Base-by-base conservation (phyloP, 2,113 vertebrate species). In the Oncorhynchus tshawytscha region DNA sequence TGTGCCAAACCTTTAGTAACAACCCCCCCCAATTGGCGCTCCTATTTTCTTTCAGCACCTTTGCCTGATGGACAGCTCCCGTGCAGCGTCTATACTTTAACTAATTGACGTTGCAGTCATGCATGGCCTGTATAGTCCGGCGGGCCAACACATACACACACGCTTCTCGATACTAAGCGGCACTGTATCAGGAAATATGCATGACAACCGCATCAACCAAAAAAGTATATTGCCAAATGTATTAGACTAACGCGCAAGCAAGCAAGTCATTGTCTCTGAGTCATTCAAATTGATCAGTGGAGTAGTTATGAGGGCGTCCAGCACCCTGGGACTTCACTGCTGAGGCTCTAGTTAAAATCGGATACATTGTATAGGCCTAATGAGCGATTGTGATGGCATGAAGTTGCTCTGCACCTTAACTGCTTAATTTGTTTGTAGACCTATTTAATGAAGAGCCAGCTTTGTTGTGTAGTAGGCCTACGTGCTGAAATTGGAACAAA, bases 1-100 rank as follows among this genome's bases (percentile, higher is more conserved):
- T 22, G 5, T 62, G 59, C 59, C n/a, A 62, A 62, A 22, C 60
- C 6, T 64, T 64, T n/a, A 7, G 60, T 64, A 5, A 24, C 4
- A 4, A 4, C 4, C 3, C 1, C 2, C n/a, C 1, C 59, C 16
- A 1, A 22, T 60, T 5, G 7, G 20, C 59, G 59, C 20, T 20
- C 18, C 59, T 67, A 29, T 39, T 67, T 16, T 4, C 13, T 51
- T 70, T 70, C 39, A 60, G 45, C 73, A 67, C 64, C 72, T 78
- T 82, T 79, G 82, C 75, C 75, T 72, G 16, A 77, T 65, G 85
- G 78, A 67, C 85, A 82, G 85, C 85, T 82, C 85, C 77, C 59
- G 25, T 51, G 54, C 68, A 34, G 74, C 79, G n/a, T 68, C 88
- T 39, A 1, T 74, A 71, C 70, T 3, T 84, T 71, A 51, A 25